phyloP scores from a whole-genome alignment of 1,140 invertebrate species.

The Solenopsis fugax region DNA sequence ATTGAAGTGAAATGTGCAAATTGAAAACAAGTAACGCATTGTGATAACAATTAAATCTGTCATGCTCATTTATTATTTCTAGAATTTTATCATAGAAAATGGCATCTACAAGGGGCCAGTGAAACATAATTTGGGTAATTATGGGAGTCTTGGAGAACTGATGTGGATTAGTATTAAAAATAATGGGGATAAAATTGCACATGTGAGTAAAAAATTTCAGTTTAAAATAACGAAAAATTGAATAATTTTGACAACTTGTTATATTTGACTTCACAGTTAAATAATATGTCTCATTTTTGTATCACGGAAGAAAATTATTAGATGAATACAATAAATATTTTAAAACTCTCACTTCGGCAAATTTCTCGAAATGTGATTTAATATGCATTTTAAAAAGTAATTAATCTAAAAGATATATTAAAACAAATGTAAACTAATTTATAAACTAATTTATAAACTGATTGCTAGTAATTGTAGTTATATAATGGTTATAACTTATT shows the following conservation, averaged over 20 bases:
- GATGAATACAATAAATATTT: neutral
- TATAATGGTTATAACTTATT: neutral
- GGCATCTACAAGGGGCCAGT: conserved; percentile 35
- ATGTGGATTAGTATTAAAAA: conserved; percentile 52
- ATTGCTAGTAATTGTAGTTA: neutral
- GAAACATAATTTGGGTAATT: accelerated
- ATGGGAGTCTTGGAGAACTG: conserved; percentile 49
- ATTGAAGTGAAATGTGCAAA: neutral
- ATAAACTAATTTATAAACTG: neutral
- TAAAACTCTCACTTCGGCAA: neutral
- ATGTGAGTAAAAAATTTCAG: conserved; percentile 47
- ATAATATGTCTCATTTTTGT: too few species aligned
- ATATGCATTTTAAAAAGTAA: neutral
- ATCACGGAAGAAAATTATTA: neutral
- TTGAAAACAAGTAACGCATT: neutral
- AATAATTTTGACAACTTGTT: too few species aligned
- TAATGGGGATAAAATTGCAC: conserved; percentile 23
- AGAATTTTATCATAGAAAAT: conserved; percentile 41
- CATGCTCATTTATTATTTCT: neutral
- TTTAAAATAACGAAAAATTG: neutral
- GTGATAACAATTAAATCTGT: neutral
- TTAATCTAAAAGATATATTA: neutral
- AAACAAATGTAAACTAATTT: neutral
- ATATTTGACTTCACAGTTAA: too few species aligned
- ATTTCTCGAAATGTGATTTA: neutral